Evolutionary conservation across 1,140 invertebrate genomes (phyloP).

Genomic region (Calosoma granatense): DNA sequence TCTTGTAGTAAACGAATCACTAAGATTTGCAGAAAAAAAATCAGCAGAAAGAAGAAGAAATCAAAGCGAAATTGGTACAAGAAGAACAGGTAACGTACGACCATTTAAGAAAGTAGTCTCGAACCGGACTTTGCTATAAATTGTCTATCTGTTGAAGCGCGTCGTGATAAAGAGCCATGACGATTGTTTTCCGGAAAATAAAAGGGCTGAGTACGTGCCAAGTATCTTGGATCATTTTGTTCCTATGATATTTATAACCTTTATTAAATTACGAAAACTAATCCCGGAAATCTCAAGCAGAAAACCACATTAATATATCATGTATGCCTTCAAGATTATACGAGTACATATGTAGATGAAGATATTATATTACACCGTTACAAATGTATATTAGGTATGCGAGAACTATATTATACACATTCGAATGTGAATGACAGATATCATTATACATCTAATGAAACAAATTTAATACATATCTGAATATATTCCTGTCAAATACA

Average conservation of each 20-base stretch:
- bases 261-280: background rate
- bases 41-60: constrained; percentile 5
- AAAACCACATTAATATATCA: background rate
- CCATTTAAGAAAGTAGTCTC: constrained; percentile 7
- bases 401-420: too few relatives aligned
- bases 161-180: constrained; percentile 5
- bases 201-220: background rate
- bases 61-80: background rate
- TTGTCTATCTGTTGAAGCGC: constrained; percentile 6
- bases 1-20: too few relatives aligned
- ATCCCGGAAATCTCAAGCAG: background rate
- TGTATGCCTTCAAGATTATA: too few relatives aligned
- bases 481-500: too few relatives aligned
- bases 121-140: background rate
- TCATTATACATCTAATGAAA: too few relatives aligned
- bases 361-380: too few relatives aligned
- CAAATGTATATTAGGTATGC: too few relatives aligned
- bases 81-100: background rate
- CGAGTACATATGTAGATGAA: too few relatives aligned
- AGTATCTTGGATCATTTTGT: background rate
- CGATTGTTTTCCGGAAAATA: constrained; percentile 2
- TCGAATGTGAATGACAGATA: too few relatives aligned
- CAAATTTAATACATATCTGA: too few relatives aligned
- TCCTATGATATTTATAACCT: background rate
- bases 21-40: constrained; percentile 2